Percentiles rank a stretch among this genome's conserved stretches.
These are phyloP conservation scores for Schizaphis graminum DNA, from an alignment of 2,888 invertebrate genomes.

Conservation along the genomic window DNA sequence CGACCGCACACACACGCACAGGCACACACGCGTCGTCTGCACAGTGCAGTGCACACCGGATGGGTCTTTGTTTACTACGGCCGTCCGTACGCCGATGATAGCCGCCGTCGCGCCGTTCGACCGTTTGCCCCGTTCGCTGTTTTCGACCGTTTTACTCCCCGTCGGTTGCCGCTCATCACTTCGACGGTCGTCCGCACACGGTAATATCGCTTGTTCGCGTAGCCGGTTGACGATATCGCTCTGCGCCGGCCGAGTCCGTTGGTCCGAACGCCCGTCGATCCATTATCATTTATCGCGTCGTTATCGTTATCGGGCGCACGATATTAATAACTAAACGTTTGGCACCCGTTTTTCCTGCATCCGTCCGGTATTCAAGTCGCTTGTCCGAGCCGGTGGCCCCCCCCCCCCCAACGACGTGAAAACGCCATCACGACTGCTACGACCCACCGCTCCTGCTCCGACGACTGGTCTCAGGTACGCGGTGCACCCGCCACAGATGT, in stretches of 20 bases:
- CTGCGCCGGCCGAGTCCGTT: not conserved
- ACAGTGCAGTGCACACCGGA: conserved; percentile 1
- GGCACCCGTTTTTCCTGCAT: too few species aligned
- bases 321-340: too few species aligned
- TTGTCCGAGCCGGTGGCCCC: too few species aligned
- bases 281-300: not conserved
- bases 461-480: not conserved
- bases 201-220: not conserved
- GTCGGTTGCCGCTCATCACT: not conserved
- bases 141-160: not conserved
- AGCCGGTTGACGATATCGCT: not conserved
- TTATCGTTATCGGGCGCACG: not conserved
- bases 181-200: not conserved
- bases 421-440: not conserved
- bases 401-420: not conserved
- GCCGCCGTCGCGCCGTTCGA: not conserved
- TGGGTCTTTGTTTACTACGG: conserved; percentile 51
- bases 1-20: conserved; percentile 1
- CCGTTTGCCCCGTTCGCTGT: too few species aligned
- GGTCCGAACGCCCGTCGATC: not conserved
- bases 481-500: not conserved
- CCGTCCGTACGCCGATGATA: not conserved
- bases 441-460: not conserved
- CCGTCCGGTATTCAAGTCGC: not conserved
- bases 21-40: not conserved